Base-by-base conservation (phyloP, 92 coral and sea anemone species). In the Parazoanthus swiftii region DNA sequence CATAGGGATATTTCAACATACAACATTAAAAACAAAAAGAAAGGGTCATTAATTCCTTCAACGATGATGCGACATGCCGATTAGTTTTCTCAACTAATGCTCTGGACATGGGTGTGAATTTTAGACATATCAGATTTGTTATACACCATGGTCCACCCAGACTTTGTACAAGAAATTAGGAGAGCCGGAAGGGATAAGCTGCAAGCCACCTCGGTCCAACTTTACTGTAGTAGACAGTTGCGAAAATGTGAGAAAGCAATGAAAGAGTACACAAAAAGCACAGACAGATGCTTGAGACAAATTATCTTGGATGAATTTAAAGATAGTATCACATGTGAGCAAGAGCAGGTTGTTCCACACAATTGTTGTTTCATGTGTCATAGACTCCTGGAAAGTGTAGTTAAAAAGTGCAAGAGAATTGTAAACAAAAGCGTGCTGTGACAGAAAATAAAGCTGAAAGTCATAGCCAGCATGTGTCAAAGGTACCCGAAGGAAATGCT, bases 11-110 rank as follows among this genome's bases (percentile, higher is more conserved):
- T 90, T 43, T 23, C 92, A 80, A 85, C 92, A 86, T 50, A 65
- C 79, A 50, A 90, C 89, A 46, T 56, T 90, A 9, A 51, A 90
- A 90, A 81, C 44, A 85, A 36, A 51, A 86, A 70, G 56, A 81
- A 71, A 35, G 66, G 3, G 25, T 86, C 3, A 25, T 86, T 21
- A 65, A 86, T 35, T 86, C 92, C 2, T 86, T 90, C 54, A 85
- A 73, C 81, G 74, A 70, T 29, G 37, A 70, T 2, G 75, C 38
- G 5, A 46, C 36, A 20, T 93, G 95, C 81, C 74, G 93, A 59
- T 89, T 93, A 4, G 95, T 93, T 11, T 86, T 93, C 77, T 92
- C 95, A 33, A 80, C 93, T 42, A 91, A 92, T 29, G 95, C 95
- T 23, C 91, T 88, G 71, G 89, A 91, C 6, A 88, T 91, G 93